A percentile compares a stretch with the other conserved stretches of the same genome.
Conservation (phyloP, 2,888 invertebrate species). For the Dynastes tityus region DNA sequence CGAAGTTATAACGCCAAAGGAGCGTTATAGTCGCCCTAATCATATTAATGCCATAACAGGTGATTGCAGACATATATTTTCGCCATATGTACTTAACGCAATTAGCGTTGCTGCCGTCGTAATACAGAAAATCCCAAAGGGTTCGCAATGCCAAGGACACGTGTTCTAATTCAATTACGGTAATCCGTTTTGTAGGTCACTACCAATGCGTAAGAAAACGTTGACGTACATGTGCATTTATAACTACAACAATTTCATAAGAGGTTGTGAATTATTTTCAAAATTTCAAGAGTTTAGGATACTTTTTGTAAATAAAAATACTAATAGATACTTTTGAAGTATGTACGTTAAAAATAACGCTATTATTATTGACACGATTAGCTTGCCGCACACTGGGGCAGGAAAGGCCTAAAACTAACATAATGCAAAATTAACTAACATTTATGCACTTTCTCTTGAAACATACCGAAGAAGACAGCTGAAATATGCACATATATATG, state of each 20-base stretch:
- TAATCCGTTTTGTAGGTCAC: slow-evolving; percentile 39
- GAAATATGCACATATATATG: no score
- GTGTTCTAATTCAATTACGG: slow-evolving; percentile 39
- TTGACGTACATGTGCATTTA: background rate
- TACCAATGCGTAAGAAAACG: background rate
- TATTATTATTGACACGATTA: no score
- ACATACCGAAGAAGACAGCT: no score
- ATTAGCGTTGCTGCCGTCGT: slow-evolving; percentile 17
- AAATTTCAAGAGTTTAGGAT: background rate
- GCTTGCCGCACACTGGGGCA: no score
- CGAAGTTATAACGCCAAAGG: background rate
- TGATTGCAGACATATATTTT: background rate
- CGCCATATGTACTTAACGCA: slow-evolving; percentile 9
- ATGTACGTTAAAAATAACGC: no score
- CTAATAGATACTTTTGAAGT: background rate
- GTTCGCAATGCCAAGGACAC: slow-evolving; percentile 31
- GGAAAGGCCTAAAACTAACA: no score
- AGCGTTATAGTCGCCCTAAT: background rate
- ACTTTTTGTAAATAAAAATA: background rate
- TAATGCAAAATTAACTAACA: no score
- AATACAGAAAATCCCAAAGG: slow-evolving; percentile 9
- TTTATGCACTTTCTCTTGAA: no score
- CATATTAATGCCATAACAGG: slow-evolving; percentile 3
- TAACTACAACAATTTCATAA: background rate
- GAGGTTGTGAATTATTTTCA: background rate